phyloP scores from a whole-genome alignment of 2,888 invertebrate genomes.

The Patella ulyssiponensis region DNA sequence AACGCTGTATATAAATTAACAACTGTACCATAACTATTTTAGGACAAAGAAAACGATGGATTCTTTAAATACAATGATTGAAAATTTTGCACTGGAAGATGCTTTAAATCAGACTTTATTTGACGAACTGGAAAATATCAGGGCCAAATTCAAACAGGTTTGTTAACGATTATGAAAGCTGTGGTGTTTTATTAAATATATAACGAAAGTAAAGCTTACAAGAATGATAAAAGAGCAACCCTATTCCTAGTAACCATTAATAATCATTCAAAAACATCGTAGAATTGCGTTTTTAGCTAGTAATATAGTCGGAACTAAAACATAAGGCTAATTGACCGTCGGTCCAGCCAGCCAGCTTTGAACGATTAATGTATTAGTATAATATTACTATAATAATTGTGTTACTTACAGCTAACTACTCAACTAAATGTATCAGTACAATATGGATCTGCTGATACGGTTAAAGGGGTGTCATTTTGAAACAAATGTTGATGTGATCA shows the following conservation, averaged over 20 bases:
- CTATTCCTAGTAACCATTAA: too few relatives aligned
- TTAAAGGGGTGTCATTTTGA: not conserved
- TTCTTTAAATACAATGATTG: slow-evolving; percentile 33
- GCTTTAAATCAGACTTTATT: slow-evolving; percentile 46
- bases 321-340: too few relatives aligned
- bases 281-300: too few relatives aligned
- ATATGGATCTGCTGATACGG: not conserved
- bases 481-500: not conserved
- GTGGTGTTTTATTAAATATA: too few relatives aligned
- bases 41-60: slow-evolving; percentile 43
- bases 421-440: not conserved
- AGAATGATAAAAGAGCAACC: too few relatives aligned
- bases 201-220: too few relatives aligned
- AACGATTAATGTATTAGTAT: too few relatives aligned
- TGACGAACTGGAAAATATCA: slow-evolving; percentile 44
- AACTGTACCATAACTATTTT: not conserved
- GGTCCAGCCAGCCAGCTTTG: too few relatives aligned
- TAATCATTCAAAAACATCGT: too few relatives aligned
- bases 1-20: not conserved
- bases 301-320: too few relatives aligned
- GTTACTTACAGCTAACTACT: not conserved
- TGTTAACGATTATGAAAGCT: too few relatives aligned
- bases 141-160: slow-evolving; percentile 55
- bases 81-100: slow-evolving; percentile 41
- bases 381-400: too few relatives aligned